These are phyloP conservation scores for Alsophila aescularia DNA, from an alignment of 2,888 invertebrate genomes.

Conservation along the genomic window DNA sequence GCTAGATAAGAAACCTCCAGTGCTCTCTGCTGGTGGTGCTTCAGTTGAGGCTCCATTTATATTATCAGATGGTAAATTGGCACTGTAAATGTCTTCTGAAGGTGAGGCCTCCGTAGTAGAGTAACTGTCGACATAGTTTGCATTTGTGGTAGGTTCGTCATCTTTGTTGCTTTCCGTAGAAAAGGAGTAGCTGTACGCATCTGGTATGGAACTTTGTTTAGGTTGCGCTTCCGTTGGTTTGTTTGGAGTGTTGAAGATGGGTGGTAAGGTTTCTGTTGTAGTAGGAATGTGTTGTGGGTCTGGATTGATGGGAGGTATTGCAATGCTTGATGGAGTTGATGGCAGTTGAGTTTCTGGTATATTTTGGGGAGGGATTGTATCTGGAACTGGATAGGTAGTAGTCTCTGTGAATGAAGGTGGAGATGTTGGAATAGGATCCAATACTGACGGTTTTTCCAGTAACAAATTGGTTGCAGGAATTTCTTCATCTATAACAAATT, in stretches of 20 bases:
- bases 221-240: constrained; percentile 26
- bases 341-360: constrained; percentile 11
- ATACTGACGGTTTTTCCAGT: constrained; percentile 1
- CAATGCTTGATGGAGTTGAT: constrained; percentile 4
- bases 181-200: constrained; percentile 5
- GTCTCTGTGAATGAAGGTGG: not conserved
- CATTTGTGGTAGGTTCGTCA: constrained; percentile 18
- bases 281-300: constrained; percentile 24
- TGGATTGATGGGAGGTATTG: constrained; percentile 28
- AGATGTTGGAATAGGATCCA: constrained; percentile 14
- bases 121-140: constrained; percentile 10
- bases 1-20: constrained; percentile 59
- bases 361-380: constrained; percentile 4
- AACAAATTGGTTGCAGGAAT: not conserved
- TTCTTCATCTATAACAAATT: not conserved
- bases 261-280: constrained; percentile 41
- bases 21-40: constrained; percentile 42
- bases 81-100: constrained; percentile 14
- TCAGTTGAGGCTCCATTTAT: constrained; percentile 42
- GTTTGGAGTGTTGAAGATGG: constrained; percentile 28
- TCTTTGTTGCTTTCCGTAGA: not conserved
- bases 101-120: constrained; percentile 33
- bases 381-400: not conserved
- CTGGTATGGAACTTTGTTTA: constrained; percentile 5
- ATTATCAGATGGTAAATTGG: constrained; percentile 10